Base-by-base conservation (phyloP, 2,888 invertebrate genomes). In the Trissonchulus latispiculum region DNA sequence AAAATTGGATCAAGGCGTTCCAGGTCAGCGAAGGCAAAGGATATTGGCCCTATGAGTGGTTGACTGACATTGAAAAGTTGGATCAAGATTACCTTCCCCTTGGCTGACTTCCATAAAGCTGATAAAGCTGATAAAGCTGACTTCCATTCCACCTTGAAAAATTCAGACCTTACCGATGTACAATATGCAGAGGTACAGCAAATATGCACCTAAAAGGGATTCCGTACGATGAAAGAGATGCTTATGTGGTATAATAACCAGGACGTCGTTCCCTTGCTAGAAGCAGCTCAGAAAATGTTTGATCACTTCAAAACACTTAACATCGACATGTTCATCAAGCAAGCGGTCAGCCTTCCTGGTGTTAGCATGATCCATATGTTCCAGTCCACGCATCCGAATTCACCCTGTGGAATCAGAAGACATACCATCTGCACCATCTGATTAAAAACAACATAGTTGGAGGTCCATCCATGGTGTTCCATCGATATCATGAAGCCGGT, bases 401-500 rank as follows among this genome's bases (percentile, higher is more conserved):
- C 33, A 64, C 66, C 32, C 66, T 64, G 33, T 64, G 29, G 18
- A 64, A 64, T 29, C 32, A 64, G 29, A 8, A 29, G n/a, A 32
- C 8, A 8, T 32, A 64, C 29, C 32, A 29, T 8, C 29, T 64
- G 15, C 66, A 29, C 33, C 8, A n/a, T 8, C 15, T 29, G 33
- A 64, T 64, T 29, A 64, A 64, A 64, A n/a, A 64, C 8, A 64
- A 64, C 33, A 64, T 64, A 15, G 66, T 64, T 15, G 66, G 66
- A 8, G 66, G 66, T 29, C 66, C 66, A 64, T 64, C 66, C 66
- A 64, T 64, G 15, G 66, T 64, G 15, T 64, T 64, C n/a, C 66
- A 64, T n/a, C 66, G 66, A 8, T 64, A 64, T 37, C 75, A 64
- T 64, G 66, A 64, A 29, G 66, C 29, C 66, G 66, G 29, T 15